Base-by-base conservation (phyloP, 2,888 invertebrate genomes). In the Girardia tigrina region DNA sequence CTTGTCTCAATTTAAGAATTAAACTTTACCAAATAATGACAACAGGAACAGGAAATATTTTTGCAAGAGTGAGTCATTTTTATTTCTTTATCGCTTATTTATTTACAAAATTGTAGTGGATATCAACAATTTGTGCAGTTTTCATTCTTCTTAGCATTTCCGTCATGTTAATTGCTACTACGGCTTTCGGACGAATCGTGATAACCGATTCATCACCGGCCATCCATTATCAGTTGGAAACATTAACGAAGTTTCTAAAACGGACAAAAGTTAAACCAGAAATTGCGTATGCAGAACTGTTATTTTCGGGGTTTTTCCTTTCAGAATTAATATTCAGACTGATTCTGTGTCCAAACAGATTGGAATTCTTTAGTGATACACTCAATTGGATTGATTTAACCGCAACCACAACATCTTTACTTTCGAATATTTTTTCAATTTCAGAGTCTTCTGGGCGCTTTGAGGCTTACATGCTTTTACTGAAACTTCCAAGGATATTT, bases 401-500 rank as follows among this genome's bases (percentile, higher is more conserved):
- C 8, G 56, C 56, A 4, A 56, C 56, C 4, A n/a, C n/a, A n/a
- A 56, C 56, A 2, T 20, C 56, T 6, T n/a, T 56, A 6, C 56
- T 56, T n/a, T 56, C 56, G 23, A 56, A 56, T 56, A 4, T 56
- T n/a, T 56, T 56, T n/a, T 56, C 23, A 56, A 56, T 20, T 20
- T n/a, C 56, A 4, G 56, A 56, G n/a, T 56, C 56, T 20, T 20
- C 56, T 6, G 56, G 56, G 4, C n/a, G 23, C 23, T 56, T 56
- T 23, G 56, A 56, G 23, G 56, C 20, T 16, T 56, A 56, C n/a
- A 56, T 56, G 56, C n/a, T 56, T n/a, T 23, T 56, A 20, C 23
- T 56, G 56, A 56, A 56, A 56, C 56, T 56, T 56, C 56, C 56
- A 23, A 56, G 56, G n/a, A 56, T 56, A 56, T 56, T 56, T n/a